Base-by-base conservation (phyloP, 2,888 invertebrate genomes). In the Ferrisia virgata region DNA sequence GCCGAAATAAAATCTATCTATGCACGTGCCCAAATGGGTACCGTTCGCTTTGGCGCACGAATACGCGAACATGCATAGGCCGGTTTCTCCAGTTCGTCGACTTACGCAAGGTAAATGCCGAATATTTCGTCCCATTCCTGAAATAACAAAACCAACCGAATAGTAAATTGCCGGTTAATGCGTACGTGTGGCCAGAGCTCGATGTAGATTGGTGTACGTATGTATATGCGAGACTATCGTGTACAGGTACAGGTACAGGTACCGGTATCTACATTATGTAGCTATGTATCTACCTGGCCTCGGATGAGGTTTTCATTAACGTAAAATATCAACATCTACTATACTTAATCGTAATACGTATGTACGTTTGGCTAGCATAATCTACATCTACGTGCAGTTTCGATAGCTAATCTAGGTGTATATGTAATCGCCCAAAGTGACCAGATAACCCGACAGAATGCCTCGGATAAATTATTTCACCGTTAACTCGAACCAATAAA, bases 11-110 rank as follows among this genome's bases (percentile, higher is more conserved):
- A 96, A 96, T 86, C 96, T 92, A 89, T 97, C 96, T 87, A 96
- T 95, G 89, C 97, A 97, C 1, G 96, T 96, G 39, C 96, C 96
- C 86, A 97, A 90, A 87, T 97, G 96, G 0, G 96, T 94, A 64
- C 97, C 97, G 88, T 96, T 96, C 85, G 94, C 92, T 90, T 96
- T 95, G 78, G 95, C 92, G 88, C 96, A 97, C 87, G 96, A 95
- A 89, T 96, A 96, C 85, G 96, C 96, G 88, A 97, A 97, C 97
- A 97, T 97, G 88, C 97, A 97, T 0, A 95, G 91, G 0, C 97
- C 96, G 85, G 93, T 93, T 86, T 94, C 92, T 43, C 93, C 93
- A 39, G 93, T 93, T 88, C 93, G 92, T 88, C 94, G 91, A 85
- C 95, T 95, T 88, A 95, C 93, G 89, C 97, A 97, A 36, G 96